Base-by-base conservation (phyloP, 1,140 invertebrate species). In the Drosophila hydei region DNA sequence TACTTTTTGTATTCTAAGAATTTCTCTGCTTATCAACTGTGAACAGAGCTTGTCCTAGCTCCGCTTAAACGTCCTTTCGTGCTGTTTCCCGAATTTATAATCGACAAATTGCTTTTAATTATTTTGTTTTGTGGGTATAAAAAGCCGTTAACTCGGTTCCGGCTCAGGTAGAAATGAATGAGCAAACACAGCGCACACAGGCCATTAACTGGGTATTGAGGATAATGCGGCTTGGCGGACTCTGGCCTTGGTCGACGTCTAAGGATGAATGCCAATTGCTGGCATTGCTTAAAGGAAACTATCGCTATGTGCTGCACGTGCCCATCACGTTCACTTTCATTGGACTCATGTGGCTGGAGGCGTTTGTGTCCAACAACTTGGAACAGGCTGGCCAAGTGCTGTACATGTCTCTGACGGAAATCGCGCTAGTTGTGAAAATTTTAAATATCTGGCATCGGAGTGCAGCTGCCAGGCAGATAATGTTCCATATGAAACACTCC, bases 261-360 rank as follows among this genome's bases (percentile, higher is more conserved):
- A 18, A 59, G 0, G 58, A 72, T 11, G 58, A 30, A 30, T 43
- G n/a, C 8, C 3, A 54, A 1, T 36, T 12, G 6, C 30, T 12
- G 30, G 48, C 14, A 7, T 77, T 72, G 4, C 0, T 65, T 0
- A 76, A 70, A 30, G 47, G 45, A 14, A 65, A 74, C 43, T 74
- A 74, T 30, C 75, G 74, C 18, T 80, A 63, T 48, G 19, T 84
- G 0, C 59, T 90, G 3, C 89, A 91, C 12, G n/a, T 88, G 27
- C 89, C 89, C 18, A 56, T 80, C 16, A 89, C 89, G 6, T 87
- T 89, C 18, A 68, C 72, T 5, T 87, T 78, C 16, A 87, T 87
- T 9, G 72, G 78, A 2, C 65, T 90, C 6, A 91, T 91, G 89
- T 91, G 89, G 89, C 59, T 90, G 25, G 85, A 89, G 50, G 85